Evolutionary conservation across 2,113 vertebrate genomes (phyloP).

Genomic region (Muntiacus reevesi): DNA sequence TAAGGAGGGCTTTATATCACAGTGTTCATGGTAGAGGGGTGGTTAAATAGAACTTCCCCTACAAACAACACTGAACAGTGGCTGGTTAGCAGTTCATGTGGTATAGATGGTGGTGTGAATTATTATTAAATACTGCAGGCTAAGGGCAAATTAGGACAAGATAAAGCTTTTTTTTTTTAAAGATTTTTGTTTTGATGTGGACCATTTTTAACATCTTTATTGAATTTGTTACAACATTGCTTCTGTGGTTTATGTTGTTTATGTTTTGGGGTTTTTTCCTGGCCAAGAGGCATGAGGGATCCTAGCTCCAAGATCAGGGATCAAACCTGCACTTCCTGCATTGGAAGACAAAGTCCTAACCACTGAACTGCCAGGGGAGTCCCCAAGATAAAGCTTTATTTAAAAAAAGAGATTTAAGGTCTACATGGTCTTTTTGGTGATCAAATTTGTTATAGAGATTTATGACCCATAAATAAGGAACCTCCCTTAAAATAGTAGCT

Average conservation of each 20-base stretch:
- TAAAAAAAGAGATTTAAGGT: neutral
- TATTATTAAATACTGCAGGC: neutral
- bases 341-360: neutral
- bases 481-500: neutral
- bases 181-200: neutral
- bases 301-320: neutral
- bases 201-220: neutral
- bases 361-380: neutral
- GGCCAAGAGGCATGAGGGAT: neutral
- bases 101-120: neutral
- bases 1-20: neutral
- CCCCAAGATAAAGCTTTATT: neutral
- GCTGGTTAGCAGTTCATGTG: neutral
- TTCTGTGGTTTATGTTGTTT: neutral
- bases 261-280: neutral
- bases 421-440: neutral
- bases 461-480: neutral
- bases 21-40: neutral
- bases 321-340: neutral
- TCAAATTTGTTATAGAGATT: neutral
- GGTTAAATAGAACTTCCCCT: neutral
- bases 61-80: neutral
- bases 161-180: neutral
- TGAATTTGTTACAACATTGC: neutral
- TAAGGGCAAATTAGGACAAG: neutral